Percentiles rank a stretch among this genome's conserved stretches.
phyloP scores from a whole-genome alignment of 2,888 invertebrate genomes.

The Drosophila bunnanda region DNA sequence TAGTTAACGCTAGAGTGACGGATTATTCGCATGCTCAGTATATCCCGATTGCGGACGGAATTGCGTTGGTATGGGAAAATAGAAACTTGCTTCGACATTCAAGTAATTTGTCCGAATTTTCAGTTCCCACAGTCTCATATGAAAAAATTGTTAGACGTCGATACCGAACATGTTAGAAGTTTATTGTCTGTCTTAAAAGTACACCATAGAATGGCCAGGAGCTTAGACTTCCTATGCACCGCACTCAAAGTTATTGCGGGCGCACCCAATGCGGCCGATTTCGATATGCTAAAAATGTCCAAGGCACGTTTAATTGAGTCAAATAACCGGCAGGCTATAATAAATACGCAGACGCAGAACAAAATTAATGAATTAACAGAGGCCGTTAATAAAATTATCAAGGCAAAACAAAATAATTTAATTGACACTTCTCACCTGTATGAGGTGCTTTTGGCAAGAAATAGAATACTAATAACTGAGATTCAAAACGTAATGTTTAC shows the following conservation, averaged over 20 bases:
- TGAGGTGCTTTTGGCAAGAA: background rate
- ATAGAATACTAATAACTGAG: background rate
- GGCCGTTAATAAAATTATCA: background rate
- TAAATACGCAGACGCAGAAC: background rate
- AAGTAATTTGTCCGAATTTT: background rate
- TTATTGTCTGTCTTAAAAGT: no score
- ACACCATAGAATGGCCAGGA: background rate
- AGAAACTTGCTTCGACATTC: background rate
- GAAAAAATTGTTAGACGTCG: no score
- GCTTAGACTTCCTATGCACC: background rate
- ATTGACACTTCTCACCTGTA: background rate
- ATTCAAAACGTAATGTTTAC: no score
- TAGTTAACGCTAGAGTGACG: background rate
- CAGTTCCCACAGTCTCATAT: no score
- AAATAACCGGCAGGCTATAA: no score
- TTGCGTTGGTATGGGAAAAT: background rate
- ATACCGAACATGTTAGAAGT: no score
- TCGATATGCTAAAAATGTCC: no score
- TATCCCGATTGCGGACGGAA: background rate
- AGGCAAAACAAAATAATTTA: background rate
- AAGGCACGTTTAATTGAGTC: no score
- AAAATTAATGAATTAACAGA: constrained; percentile 1
- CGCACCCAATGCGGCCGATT: background rate
- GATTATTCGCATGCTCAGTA: background rate
- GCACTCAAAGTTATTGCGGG: background rate